phyloP scores from a whole-genome alignment of 2,888 invertebrate genomes.

The Dugesia japonica region DNA sequence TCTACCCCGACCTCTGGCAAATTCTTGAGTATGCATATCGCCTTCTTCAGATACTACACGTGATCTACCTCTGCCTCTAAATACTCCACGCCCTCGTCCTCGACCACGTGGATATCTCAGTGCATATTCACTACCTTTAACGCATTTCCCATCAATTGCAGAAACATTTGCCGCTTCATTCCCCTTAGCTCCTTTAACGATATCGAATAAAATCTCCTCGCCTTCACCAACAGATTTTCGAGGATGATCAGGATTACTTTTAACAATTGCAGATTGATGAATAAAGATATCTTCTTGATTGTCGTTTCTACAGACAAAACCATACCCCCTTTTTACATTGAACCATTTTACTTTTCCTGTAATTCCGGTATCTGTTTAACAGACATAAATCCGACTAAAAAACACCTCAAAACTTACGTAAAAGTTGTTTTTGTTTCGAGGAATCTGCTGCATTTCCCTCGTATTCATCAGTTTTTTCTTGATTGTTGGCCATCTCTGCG shows the following conservation, averaged over 20 bases:
- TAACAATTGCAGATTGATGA: neutral
- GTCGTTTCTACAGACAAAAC: neutral
- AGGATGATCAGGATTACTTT: neutral
- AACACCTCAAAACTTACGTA: no score
- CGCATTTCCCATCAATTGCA: neutral
- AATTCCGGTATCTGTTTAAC: constrained; percentile 53
- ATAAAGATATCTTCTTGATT: neutral
- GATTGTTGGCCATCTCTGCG: no score
- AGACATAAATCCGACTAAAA: no score
- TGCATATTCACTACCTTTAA: constrained; percentile 1
- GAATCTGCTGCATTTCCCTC: no score
- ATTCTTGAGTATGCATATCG: no score
- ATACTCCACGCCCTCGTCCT: neutral
- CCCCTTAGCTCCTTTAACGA: neutral
- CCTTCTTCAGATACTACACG: no score
- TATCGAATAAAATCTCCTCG: neutral
- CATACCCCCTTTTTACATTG: neutral
- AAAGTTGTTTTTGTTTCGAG: no score
- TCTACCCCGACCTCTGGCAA: neutral
- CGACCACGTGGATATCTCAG: neutral
- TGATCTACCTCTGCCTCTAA: neutral
- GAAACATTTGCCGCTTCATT: neutral
- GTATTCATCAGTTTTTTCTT: no score
- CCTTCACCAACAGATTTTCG: neutral
- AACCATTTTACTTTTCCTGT: constrained; percentile 48